Conservation (phyloP, 2,113 vertebrate species). For the Dicrurus megarhynchus region DNA sequence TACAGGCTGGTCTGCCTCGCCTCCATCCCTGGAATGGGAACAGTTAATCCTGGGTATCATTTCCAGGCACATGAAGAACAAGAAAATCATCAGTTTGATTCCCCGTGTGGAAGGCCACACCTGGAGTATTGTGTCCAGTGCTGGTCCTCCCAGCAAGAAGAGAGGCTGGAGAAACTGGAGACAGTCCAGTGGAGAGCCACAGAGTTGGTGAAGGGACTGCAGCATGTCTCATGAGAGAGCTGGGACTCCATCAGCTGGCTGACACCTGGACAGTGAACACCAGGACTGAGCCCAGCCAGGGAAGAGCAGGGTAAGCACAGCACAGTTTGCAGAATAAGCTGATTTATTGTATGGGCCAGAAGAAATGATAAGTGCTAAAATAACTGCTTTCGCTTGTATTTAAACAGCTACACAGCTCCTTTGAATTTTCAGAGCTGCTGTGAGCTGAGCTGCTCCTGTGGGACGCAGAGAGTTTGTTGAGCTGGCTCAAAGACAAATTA, state of each 20-base stretch:
- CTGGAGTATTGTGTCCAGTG: not conserved
- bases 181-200: not conserved
- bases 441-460: not conserved
- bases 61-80: not conserved
- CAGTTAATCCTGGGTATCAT: not conserved
- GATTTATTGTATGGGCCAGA: not conserved
- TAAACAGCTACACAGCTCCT: not conserved
- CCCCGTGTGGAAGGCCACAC: not conserved
- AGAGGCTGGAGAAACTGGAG: not conserved
- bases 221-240: not conserved
- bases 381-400: not conserved
- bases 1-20: not conserved
- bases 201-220: not conserved
- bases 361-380: not conserved
- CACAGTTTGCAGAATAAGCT: not conserved
- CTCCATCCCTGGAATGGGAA: not conserved
- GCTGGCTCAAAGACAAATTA: not conserved
- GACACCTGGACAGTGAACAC: accelerated
- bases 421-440: not conserved
- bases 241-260: not conserved
- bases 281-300: not conserved
- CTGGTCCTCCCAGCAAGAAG: not conserved
- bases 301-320: not conserved
- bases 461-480: not conserved
- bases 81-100: not conserved